Base-by-base conservation (phyloP, 92 coral and sea anemone genomes). In the Porites lobata region DNA sequence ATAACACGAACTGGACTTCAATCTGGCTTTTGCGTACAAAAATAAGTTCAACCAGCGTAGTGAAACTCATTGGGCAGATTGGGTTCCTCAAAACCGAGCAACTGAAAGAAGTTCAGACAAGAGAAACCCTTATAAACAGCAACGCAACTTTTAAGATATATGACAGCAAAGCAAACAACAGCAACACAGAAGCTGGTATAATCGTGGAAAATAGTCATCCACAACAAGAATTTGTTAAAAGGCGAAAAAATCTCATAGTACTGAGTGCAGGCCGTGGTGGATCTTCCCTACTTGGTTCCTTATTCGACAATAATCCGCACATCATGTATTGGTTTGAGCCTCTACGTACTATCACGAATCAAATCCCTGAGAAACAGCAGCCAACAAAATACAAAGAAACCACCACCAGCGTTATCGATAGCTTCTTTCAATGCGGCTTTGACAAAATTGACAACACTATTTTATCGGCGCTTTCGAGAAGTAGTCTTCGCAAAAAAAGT, bases 231-330 rank as follows among this genome's bases (percentile, higher is more conserved):
- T 21, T 51, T 20, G 20, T 64, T 53, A 2, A 19, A 24, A 51
- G 75, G 52, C 47, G 47, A 38, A 50, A 56, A 52, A 92, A 92
- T 76, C 65, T 88, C 17, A 53, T 88, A n/a, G 83, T 91, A 50
- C 47, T 91, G 53, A 83, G 92, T 78, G 90, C 80, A 50, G 94
- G 92, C 8, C 73, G 92, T 0, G 84, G 94, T 38, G 94, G 94
- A 0, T 92, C 94, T 4, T 79, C 92, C 9, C 85, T 92, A 66
- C 67, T 92, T 15, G 94, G 94, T 54, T 85, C 77, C 18, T 47
- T 92, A 11, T 88, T 88, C 56, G 72, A 88, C 43, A 72, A 53
- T 13, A 75, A 79, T 79, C 94, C 90, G 0, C 13, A 88, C 6
- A 69, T 79, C 6, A 75, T 92, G 77, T 92, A 67, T 21, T 61